Percentiles rank a stretch among this genome's conserved stretches.
phyloP scores from a whole-genome alignment of 2,113 vertebrate species.

The Pteropus alecto region DNA sequence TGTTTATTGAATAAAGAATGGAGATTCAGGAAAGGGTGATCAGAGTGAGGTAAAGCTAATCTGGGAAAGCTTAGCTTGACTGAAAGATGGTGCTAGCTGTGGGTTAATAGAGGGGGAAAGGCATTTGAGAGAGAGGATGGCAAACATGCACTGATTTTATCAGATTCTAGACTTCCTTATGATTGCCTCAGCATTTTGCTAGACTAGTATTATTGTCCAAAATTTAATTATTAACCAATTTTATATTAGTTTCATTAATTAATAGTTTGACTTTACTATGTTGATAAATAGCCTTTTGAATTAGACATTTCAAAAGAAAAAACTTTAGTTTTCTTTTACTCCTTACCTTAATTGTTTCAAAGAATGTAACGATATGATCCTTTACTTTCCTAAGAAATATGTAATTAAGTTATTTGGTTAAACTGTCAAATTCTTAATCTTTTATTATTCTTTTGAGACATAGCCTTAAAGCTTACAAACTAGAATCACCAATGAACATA shows the following conservation, averaged over 20 bases:
- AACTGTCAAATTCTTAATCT: neutral
- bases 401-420: neutral
- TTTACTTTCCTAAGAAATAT: neutral
- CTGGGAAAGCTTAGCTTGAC: neutral
- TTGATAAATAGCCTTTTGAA: conserved; percentile 50
- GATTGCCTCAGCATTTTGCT: conserved; percentile 22
- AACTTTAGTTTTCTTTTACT: conserved; percentile 3
- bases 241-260: conserved; percentile 54
- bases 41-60: neutral
- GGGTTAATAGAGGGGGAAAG: neutral
- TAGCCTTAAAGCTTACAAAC: neutral
- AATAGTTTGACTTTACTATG: conserved; percentile 39
- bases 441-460: conserved; percentile 17
- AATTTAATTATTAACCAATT: conserved; percentile 68
- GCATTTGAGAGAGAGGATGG: neutral
- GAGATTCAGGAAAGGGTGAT: neutral
- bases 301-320: conserved; percentile 41
- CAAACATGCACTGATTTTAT: neutral
- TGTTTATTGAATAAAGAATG: neutral
- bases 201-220: conserved; percentile 30
- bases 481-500: neutral
- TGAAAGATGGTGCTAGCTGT: neutral
- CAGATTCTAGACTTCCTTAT: conserved; percentile 43
- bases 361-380: neutral
- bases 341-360: neutral